These are phyloP conservation scores for Anadara kagoshimensis DNA, from an alignment of 1,140 invertebrate species.

Conservation along the genomic window DNA sequence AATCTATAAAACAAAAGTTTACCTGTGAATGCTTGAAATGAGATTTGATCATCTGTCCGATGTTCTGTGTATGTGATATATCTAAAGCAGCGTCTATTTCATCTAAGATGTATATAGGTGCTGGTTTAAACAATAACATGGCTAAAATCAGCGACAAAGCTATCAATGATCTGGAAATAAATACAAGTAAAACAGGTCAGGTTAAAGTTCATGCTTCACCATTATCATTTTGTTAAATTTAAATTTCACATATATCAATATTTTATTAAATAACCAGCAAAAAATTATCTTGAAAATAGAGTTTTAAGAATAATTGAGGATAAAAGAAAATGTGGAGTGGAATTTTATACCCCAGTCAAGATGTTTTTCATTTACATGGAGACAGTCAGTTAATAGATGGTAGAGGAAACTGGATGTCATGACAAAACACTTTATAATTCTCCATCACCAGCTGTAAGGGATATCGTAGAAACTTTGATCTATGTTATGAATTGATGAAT, in stretches of 20 bases:
- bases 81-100: conserved; percentile 99
- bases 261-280: background rate
- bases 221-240: background rate
- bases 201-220: background rate
- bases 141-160: conserved; percentile 97
- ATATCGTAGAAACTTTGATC: too few species aligned
- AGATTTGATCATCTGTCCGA: conserved; percentile 94
- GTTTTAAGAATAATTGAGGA: too few species aligned
- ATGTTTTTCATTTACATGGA: too few species aligned
- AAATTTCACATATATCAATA: background rate
- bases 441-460: too few species aligned
- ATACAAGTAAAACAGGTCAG: background rate
- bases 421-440: too few species aligned
- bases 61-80: conserved; percentile 99
- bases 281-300: too few species aligned
- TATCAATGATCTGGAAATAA: conserved; percentile 84
- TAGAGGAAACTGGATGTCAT: too few species aligned
- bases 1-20: conserved; percentile 39
- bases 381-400: too few species aligned
- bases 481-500: too few species aligned
- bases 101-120: conserved; percentile 98
- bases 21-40: conserved; percentile 97
- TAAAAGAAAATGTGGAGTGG: too few species aligned
- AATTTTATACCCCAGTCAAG: too few species aligned
- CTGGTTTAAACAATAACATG: conserved; percentile 97